Evolutionary conservation across 2,113 vertebrate genomes (phyloP), one percentile per base, ranked within the genome.

Genomic region (Oenanthe melanoleuca): DNA sequence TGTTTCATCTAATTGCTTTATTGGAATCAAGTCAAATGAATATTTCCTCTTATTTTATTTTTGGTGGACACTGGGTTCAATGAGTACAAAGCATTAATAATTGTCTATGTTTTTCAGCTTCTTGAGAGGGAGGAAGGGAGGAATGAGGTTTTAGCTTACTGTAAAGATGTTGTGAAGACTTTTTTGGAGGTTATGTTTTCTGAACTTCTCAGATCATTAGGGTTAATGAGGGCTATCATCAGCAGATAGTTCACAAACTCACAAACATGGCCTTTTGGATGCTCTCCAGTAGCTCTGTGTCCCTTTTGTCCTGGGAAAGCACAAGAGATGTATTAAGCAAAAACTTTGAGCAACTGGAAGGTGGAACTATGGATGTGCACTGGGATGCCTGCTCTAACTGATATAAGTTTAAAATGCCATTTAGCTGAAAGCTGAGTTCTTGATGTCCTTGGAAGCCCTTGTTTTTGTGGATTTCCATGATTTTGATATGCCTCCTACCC

Each of bases 1-100:
- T 75, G 8, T 97, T 95, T 95, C 75, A 94, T 92, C 95, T 97
- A 97, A 97, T 96, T 96, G 95, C 83, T 83, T 95, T 95, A 61
- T 80, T 97, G 97, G 97, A 97, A 95, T 67, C 65, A 60, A 88
- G 65, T 97, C 97, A 97, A 91, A 95, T 89, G 16, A 71, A 12
- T 92, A 69, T 80, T 92, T 94, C 56, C 49, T 95, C 71, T 65
- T 80, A 50, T 19, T 94, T 93, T 89, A 80, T 92, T 95, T 95
- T 81, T 72, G 69, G 33, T 50, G 44, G 69, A 37, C 50, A 31
- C 28, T 83, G 45, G 50, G 57, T 40, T 89, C 67, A 61, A 7
- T 23, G 49, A 80, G 45, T 78, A 85, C 70, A 25, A 93, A 82
- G 59, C 72, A 71, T 94, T 82, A 91, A 33, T 53, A 92, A 71